Conservation (phyloP, 2,113 vertebrate species). For the Brachypodius melanocephalos region DNA sequence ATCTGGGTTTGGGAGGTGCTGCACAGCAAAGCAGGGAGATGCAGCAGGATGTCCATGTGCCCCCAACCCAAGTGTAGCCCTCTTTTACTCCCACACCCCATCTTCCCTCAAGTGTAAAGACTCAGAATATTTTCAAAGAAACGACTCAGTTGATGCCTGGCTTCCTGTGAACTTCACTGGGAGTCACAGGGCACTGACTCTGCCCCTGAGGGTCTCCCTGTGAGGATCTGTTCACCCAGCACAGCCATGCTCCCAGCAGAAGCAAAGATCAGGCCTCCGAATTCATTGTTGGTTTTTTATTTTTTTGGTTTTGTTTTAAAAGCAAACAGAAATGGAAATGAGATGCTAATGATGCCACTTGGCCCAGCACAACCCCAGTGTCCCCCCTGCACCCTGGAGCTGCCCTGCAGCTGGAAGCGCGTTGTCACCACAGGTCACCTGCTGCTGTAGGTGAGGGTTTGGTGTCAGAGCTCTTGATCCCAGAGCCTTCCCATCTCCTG, state of each 20-base stretch:
- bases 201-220: neutral
- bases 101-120: neutral
- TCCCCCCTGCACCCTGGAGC: neutral
- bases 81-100: neutral
- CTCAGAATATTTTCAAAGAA: neutral
- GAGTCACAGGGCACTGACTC: neutral
- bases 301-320: neutral
- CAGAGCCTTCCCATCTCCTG: neutral
- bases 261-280: neutral
- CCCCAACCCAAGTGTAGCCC: rapidly evolving
- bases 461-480: neutral
- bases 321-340: neutral
- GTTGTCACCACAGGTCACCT: neutral
- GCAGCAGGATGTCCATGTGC: rapidly evolving
- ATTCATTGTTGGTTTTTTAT: neutral
- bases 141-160: rapidly evolving
- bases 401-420: neutral
- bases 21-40: neutral
- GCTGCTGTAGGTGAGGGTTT: neutral
- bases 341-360: neutral
- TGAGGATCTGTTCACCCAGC: neutral
- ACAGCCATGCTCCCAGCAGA: rapidly evolving
- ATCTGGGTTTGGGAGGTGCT: neutral
- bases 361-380: neutral
- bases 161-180: neutral